Base-by-base conservation (phyloP, 2,113 vertebrate species). In the Lycaon pictus region DNA sequence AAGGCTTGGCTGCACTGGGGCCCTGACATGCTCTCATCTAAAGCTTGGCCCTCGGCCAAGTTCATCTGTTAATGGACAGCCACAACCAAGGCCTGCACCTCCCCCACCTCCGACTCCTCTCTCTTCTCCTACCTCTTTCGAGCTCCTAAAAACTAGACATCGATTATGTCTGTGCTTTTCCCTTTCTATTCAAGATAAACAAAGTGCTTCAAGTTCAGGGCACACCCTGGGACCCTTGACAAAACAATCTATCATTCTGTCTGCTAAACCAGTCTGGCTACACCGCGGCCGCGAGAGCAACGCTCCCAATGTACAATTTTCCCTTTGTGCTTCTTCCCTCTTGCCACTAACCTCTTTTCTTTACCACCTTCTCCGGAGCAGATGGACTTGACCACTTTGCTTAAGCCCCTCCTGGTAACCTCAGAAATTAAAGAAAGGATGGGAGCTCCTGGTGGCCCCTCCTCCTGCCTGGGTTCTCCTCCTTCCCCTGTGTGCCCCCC, bases 181-280 rank as follows among this genome's bases (percentile, higher is more conserved):
- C 99, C 98, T 99, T 99, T 99, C 99, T 99, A 99, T 99, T 99
- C 99, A 99, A 99, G 99, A 99, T 99, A 99, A 99, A 99, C 99
- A 99, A 99, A 99, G 99, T 99, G 99, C 99, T 99, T 99, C 99
- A 99, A 99, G 99, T 99, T 99, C 99, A 99, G 99, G 99, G 99
- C 99, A 99, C 99, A 99, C 99, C 99, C 99, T 99, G 99, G 99
- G 99, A 99, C 99, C 99, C 99, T 99, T 99, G 99, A 99, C 99
- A 99, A 99, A 99, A 99, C 99, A 99, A 99, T 99, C 99, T 99
- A 99, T 99, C 99, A 99, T 99, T 99, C 99, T 99, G 99, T 99
- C 99, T 99, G 99, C 99, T 99, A 98, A 99, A 99, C 99, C 99
- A 99, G 99, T 99, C 99, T 99, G 99, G 99, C 99, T 99, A 99